phyloP scores from a whole-genome alignment of 2,797 vertebrate species.

The Cyclopterus lumpus region DNA sequence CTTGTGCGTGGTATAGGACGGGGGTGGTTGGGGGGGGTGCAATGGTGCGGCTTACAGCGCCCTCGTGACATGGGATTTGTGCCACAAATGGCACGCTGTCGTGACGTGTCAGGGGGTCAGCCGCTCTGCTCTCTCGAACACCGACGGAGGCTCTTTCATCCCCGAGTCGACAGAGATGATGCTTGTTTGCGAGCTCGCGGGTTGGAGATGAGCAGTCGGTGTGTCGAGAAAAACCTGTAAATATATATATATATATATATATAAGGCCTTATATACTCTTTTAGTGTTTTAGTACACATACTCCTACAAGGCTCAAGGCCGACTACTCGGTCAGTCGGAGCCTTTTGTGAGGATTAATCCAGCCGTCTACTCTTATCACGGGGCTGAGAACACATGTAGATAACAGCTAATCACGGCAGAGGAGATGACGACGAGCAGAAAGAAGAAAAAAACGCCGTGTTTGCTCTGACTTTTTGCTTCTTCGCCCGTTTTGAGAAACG shows the following conservation, averaged over 20 bases:
- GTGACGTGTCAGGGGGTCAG: conserved; percentile 62
- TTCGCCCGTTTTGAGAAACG: conserved; percentile 30
- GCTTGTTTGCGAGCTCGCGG: conserved; percentile 58
- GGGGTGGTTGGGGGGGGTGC: no score
- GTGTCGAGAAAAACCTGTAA: conserved; percentile 59
- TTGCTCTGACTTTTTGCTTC: no score
- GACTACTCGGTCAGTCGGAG: conserved; percentile 11
- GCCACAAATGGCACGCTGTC: conserved; percentile 58
- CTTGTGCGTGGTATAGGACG: background rate
- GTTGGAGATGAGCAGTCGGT: conserved; percentile 49
- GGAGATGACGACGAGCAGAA: conserved; percentile 3
- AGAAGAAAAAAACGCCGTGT: no score
- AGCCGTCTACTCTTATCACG: conserved; percentile 40
- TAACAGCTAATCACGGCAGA: conserved; percentile 33
- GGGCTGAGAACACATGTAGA: conserved; percentile 31
- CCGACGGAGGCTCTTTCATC: conserved; percentile 60
- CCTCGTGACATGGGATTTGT: conserved; percentile 51
- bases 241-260: no score
- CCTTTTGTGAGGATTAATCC: conserved; percentile 31
- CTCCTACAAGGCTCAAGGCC: conserved; percentile 10
- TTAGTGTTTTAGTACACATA: background rate
- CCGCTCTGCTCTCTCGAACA: conserved; percentile 60
- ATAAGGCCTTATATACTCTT: background rate
- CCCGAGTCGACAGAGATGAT: conserved; percentile 71
- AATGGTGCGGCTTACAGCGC: background rate